phyloP scores from a whole-genome alignment of 2,797 vertebrate species.

The Acipenser ruthenus region DNA sequence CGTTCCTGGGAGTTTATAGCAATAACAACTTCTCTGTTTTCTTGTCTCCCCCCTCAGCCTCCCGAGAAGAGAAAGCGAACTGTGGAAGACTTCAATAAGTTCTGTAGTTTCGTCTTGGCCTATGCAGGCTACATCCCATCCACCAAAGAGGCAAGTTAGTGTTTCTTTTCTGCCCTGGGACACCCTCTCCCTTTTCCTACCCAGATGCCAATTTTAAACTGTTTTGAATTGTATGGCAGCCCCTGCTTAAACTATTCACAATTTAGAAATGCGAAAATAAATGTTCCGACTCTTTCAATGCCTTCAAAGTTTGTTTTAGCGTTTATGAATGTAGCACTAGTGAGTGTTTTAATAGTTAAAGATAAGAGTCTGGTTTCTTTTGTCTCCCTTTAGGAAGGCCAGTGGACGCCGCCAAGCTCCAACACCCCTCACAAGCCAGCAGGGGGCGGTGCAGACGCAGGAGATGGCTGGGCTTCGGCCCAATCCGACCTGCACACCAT shows the following conservation, averaged over 20 bases:
- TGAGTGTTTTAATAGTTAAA: too few species aligned
- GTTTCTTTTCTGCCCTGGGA: background rate
- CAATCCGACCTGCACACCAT: constrained; percentile 80
- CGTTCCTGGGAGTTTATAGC: too few species aligned
- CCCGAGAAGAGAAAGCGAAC: constrained; percentile 82
- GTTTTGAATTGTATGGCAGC: too few species aligned
- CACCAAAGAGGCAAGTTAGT: constrained; percentile 69
- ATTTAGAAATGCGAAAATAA: too few species aligned
- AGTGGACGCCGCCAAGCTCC: constrained; percentile 79
- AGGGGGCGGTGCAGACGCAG: constrained; percentile 65
- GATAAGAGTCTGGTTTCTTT: background rate
- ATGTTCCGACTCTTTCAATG: too few species aligned
- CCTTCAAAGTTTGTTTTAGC: too few species aligned
- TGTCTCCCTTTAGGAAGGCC: constrained; percentile 57
- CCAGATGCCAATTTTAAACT: too few species aligned
- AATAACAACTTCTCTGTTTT: too few species aligned
- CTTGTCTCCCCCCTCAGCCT: constrained; percentile 46
- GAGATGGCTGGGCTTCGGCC: constrained; percentile 70
- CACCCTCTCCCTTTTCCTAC: too few species aligned
- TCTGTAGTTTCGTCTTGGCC: constrained; percentile 85
- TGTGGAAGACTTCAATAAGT: constrained; percentile 90
- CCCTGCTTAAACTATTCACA: too few species aligned
- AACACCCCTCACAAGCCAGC: constrained; percentile 63
- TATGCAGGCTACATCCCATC: constrained; percentile 86
- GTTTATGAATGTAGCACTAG: too few species aligned